phyloP scores from a whole-genome alignment of 2,113 vertebrate species.

The Spheniscus mendiculus region DNA sequence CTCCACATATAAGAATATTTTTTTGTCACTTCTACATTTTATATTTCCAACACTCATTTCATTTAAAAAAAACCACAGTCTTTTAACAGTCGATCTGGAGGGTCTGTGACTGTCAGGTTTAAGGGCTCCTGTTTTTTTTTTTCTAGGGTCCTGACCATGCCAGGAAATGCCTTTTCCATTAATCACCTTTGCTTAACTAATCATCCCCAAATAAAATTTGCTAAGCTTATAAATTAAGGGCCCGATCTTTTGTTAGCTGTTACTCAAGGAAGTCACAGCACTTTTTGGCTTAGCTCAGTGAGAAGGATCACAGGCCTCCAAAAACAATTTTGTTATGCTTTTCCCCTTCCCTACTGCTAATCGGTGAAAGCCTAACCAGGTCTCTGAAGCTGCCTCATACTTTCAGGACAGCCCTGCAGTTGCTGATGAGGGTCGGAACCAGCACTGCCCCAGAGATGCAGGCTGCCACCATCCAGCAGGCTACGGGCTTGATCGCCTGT shows the following conservation, averaged over 20 bases:
- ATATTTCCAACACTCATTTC: neutral
- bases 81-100: neutral
- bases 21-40: neutral
- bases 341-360: neutral
- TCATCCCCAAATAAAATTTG: neutral
- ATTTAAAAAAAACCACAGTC: neutral
- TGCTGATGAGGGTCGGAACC: neutral
- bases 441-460: accelerated
- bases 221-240: neutral
- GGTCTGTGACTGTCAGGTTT: neutral
- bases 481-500: accelerated
- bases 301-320: neutral
- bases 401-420: neutral
- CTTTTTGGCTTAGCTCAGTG: neutral
- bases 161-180: neutral
- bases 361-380: neutral
- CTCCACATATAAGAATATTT: neutral
- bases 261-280: neutral
- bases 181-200: neutral
- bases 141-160: neutral
- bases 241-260: neutral
- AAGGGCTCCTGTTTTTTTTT: neutral
- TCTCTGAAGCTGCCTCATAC: neutral
- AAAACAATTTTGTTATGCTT: neutral
- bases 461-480: neutral